Conservation (phyloP, 2,113 vertebrate genomes). For the Tinamus guttatus region DNA sequence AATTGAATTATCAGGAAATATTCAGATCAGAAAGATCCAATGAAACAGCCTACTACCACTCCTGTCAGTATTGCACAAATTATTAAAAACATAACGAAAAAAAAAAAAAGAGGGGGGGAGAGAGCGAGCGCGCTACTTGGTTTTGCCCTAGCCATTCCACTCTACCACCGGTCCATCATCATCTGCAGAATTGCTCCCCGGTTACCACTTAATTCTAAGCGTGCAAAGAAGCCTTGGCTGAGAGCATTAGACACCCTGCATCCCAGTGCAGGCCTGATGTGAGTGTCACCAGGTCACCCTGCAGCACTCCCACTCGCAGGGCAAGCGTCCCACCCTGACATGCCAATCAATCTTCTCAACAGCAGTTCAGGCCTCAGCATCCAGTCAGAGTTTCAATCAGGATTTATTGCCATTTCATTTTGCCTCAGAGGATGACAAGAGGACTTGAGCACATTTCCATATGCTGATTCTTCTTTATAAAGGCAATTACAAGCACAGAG, state of each 20-base stretch:
- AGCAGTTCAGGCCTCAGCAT: slow-evolving; percentile 14
- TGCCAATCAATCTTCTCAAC: slow-evolving; percentile 20
- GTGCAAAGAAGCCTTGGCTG: background rate
- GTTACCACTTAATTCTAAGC: background rate
- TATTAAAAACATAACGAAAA: background rate
- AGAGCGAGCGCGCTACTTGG: background rate
- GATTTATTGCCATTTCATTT: slow-evolving; percentile 35
- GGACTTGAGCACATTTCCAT: slow-evolving; percentile 54
- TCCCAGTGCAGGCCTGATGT: background rate
- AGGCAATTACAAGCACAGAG: slow-evolving; percentile 43
- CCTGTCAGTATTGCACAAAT: background rate
- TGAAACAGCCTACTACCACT: background rate
- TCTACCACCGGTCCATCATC: background rate
- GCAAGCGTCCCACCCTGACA: background rate
- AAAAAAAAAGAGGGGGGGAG: background rate
- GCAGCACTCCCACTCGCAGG: background rate
- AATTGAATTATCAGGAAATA: background rate
- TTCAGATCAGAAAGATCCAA: background rate
- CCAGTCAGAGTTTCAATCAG: slow-evolving; percentile 32
- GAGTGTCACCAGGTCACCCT: background rate
- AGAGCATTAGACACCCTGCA: background rate
- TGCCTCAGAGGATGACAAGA: slow-evolving; percentile 38
- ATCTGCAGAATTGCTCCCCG: background rate
- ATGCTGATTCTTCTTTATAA: slow-evolving; percentile 57
- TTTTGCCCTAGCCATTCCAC: background rate